Conservation (phyloP, 2,888 invertebrate genomes). For the Selenia dentaria region DNA sequence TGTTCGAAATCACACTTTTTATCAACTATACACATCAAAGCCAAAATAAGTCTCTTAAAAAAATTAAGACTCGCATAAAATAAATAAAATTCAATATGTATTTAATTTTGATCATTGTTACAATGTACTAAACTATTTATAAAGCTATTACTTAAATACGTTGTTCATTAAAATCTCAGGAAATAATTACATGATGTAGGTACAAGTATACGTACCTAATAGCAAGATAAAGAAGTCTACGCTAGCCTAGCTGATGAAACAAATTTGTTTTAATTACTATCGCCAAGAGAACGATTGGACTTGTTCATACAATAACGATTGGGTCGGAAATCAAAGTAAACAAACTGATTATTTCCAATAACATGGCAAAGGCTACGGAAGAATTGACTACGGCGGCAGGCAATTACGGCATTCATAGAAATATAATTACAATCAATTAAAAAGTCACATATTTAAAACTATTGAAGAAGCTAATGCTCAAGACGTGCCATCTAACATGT, state of each 20-base stretch:
- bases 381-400: too few species aligned
- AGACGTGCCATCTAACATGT: too few species aligned
- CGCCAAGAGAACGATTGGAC: slow-evolving; percentile 13
- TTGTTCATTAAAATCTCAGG: slow-evolving; percentile 65
- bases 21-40: slow-evolving; percentile 66
- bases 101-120: slow-evolving; percentile 50
- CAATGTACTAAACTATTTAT: slow-evolving; percentile 44
- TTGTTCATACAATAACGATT: slow-evolving; percentile 22
- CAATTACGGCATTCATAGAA: too few species aligned
- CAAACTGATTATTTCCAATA: not conserved
- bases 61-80: slow-evolving; percentile 61
- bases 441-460: too few species aligned
- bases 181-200: slow-evolving; percentile 33
- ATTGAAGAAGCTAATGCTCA: too few species aligned
- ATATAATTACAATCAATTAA: too few species aligned
- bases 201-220: slow-evolving; percentile 59
- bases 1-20: slow-evolving; percentile 76
- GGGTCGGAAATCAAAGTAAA: too few species aligned
- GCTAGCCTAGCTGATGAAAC: slow-evolving; percentile 18
- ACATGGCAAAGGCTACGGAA: not conserved
- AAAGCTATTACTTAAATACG: slow-evolving; percentile 60
- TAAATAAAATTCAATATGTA: slow-evolving; percentile 66
- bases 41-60: slow-evolving; percentile 50
- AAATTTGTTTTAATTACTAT: slow-evolving; percentile 7
- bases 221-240: slow-evolving; percentile 17